phyloP scores from a whole-genome alignment of 2,797 vertebrate genomes.

The Hydrophis major region DNA sequence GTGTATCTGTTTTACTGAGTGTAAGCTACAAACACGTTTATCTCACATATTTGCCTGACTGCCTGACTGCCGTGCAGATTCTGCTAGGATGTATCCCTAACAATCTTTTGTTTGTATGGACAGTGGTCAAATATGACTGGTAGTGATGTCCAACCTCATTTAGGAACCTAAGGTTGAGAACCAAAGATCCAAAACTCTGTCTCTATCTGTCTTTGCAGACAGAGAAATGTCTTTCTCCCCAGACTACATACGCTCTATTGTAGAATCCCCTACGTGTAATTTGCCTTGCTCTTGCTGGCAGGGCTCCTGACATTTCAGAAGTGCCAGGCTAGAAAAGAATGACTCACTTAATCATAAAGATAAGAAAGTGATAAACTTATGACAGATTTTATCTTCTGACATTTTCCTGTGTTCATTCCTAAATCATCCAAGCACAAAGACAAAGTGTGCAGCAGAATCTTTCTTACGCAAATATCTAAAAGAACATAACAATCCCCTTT shows the following conservation, averaged over 20 bases:
- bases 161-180: not conserved
- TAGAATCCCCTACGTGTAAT: not conserved
- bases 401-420: not conserved
- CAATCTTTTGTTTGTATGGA: no score
- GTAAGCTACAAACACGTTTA: no score
- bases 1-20: no score
- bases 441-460: slow-evolving; percentile 9
- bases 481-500: not conserved
- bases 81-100: no score
- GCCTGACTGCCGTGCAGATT: no score
- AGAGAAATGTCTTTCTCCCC: not conserved
- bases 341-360: slow-evolving; percentile 20
- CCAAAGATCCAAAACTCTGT: not conserved
- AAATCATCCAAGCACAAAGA: not conserved
- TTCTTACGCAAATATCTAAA: slow-evolving; percentile 5
- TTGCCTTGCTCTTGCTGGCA: not conserved
- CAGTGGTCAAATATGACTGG: not conserved
- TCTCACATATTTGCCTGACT: no score
- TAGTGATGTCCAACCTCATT: not conserved
- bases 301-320: slow-evolving; percentile 16
- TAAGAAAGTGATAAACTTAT: slow-evolving; percentile 22
- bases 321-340: slow-evolving; percentile 27
- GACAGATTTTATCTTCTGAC: not conserved
- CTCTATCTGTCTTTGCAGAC: not conserved
- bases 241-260: not conserved